A percentile compares a stretch with the other conserved stretches of the same genome.
phyloP scores from a whole-genome alignment of 2,797 vertebrate species.

The Naso thynnoides region DNA sequence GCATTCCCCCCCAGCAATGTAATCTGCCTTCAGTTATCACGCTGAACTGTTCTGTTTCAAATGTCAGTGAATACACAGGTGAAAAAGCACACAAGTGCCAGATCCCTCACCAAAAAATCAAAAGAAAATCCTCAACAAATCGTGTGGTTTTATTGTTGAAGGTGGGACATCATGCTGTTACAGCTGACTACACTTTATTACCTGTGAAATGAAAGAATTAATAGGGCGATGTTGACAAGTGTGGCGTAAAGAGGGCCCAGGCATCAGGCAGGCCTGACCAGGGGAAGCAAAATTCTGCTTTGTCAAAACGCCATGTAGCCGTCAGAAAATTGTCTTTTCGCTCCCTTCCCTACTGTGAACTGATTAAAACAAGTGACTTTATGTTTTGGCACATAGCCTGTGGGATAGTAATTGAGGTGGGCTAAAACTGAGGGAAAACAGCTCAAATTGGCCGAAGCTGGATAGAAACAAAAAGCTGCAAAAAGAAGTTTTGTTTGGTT shows the following conservation, averaged over 20 bases:
- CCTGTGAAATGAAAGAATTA: constrained; percentile 85
- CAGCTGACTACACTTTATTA: constrained; percentile 81
- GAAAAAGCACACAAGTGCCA: constrained; percentile 46
- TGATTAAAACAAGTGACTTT: constrained; percentile 74
- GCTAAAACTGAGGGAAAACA: constrained; percentile 34
- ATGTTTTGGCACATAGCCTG: constrained; percentile 67
- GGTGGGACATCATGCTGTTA: constrained; percentile 58
- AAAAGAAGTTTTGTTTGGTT: constrained; percentile 38
- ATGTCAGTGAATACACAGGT: constrained; percentile 39
- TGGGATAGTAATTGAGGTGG: constrained; percentile 76
- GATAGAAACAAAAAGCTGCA: constrained; percentile 49
- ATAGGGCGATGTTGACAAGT: constrained; percentile 69
- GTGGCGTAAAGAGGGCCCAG: constrained; percentile 22
- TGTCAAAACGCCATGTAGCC: constrained; percentile 46
- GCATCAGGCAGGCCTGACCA: constrained; percentile 40
- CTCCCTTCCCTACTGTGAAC: constrained; percentile 71
- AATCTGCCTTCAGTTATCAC: constrained; percentile 57
- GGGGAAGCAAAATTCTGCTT: constrained; percentile 53
- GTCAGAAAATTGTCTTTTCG: constrained; percentile 67
- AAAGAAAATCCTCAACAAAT: constrained; percentile 48
- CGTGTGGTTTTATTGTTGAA: constrained; percentile 66
- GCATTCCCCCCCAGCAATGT: constrained; percentile 30
- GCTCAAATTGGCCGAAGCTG: constrained; percentile 17
- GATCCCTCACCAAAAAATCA: constrained; percentile 69
- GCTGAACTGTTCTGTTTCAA: constrained; percentile 59